These are phyloP conservation scores for Takifugu rubripes DNA, from an alignment of 2,797 vertebrate genomes.

Conservation along the genomic window DNA sequence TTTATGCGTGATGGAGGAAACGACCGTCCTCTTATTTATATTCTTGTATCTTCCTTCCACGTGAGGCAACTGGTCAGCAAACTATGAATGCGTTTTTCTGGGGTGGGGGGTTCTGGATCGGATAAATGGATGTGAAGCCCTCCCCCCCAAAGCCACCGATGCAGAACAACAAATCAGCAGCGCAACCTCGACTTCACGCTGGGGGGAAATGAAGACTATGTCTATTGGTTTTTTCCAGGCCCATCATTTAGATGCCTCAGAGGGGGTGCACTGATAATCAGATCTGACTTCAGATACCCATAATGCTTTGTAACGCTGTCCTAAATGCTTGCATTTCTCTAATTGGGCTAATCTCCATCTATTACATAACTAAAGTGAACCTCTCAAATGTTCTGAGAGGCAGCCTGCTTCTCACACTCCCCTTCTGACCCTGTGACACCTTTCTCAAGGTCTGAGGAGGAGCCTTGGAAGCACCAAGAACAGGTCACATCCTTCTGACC, in stretches of 20 bases:
- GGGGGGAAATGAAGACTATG: not conserved
- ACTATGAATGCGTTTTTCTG: too few relatives aligned
- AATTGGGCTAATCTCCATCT: conserved; percentile 14
- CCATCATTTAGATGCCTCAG: conserved; percentile 2
- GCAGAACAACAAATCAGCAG: conserved; percentile 2
- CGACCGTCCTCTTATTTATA: too few relatives aligned
- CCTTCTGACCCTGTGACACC: too few relatives aligned
- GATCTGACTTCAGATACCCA: not conserved
- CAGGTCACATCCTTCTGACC: too few relatives aligned
- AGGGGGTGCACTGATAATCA: not conserved
- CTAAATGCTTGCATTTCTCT: conserved; percentile 3
- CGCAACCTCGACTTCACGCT: not conserved
- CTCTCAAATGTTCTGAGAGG: not conserved
- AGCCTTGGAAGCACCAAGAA: conserved; percentile 1
- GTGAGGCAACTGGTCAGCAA: too few relatives aligned
- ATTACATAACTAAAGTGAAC: conserved; percentile 2
- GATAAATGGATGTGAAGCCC: conserved; percentile 25
- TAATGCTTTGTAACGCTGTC: not conserved
- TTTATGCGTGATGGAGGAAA: not conserved
- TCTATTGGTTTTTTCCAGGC: not conserved
- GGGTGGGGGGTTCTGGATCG: conserved; percentile 7
- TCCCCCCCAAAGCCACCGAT: not conserved
- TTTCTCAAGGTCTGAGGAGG: too few relatives aligned
- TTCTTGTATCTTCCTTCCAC: too few relatives aligned
- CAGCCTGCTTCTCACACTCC: not conserved